These are phyloP conservation scores for Caenorhabditis latens DNA, from an alignment of 1,140 invertebrate genomes.

Conservation along the genomic window DNA sequence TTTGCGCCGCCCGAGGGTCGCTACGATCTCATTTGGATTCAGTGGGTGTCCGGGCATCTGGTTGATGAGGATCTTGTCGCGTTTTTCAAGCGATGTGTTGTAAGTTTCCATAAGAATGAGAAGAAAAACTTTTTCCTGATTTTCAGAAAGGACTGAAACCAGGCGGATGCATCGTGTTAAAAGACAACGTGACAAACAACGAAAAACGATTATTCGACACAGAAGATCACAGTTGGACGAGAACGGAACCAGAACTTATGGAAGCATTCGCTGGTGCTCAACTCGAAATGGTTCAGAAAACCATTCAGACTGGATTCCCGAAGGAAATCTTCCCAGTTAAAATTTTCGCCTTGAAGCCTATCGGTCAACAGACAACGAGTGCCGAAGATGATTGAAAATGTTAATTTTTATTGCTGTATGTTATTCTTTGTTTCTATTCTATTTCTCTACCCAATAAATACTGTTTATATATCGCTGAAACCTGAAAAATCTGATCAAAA, in stretches of 20 bases:
- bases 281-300: slow-evolving; percentile 85
- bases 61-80: slow-evolving; percentile 87
- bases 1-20: slow-evolving; percentile 83
- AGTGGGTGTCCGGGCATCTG: slow-evolving; percentile 96
- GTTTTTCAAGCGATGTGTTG: slow-evolving; percentile 87
- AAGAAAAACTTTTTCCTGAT: slow-evolving; percentile 67
- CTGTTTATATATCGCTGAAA: neutral
- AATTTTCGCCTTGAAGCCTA: slow-evolving; percentile 73
- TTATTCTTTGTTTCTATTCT: neutral
- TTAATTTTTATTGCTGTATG: neutral
- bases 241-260: slow-evolving; percentile 81
- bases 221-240: slow-evolving; percentile 91
- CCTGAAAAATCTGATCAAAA: neutral
- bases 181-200: slow-evolving; percentile 90
- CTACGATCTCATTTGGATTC: slow-evolving; percentile 97
- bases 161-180: slow-evolving; percentile 89
- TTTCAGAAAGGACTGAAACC: slow-evolving; percentile 82
- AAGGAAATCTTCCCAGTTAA: slow-evolving; percentile 87
- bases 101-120: slow-evolving; percentile 70
- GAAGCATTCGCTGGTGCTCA: slow-evolving; percentile 84
- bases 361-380: neutral
- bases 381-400: neutral
- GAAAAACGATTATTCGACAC: slow-evolving; percentile 86
- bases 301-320: slow-evolving; percentile 91
- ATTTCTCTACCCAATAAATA: neutral